A percentile compares a stretch with the other conserved stretches of the same genome.
Evolutionary conservation across 2,888 invertebrate genomes (phyloP).

Genomic region (Nowickia ferox): DNA sequence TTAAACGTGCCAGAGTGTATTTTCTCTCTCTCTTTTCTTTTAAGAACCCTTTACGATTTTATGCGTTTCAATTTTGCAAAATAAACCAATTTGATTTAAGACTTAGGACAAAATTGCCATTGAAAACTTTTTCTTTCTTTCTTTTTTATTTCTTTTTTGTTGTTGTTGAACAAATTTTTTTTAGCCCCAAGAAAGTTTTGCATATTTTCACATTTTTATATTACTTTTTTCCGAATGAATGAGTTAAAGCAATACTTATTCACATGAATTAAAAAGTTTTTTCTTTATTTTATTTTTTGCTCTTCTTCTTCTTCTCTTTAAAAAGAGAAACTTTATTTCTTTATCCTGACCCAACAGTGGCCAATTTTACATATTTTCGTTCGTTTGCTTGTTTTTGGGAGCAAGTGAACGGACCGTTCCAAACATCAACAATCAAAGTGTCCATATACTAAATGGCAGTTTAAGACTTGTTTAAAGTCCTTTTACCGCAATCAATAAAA

Average conservation of each 20-base stretch:
- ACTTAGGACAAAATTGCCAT: neutral
- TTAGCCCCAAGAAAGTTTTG: constrained; percentile 38
- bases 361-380: constrained; percentile 54
- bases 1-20: no score
- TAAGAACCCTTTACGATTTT: neutral
- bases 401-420: constrained; percentile 33
- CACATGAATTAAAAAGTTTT: constrained; percentile 12
- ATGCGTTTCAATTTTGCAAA: neutral
- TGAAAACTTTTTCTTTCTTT: constrained; percentile 22
- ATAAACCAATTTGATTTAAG: constrained; percentile 16
- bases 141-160: neutral
- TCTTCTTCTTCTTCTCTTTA: constrained; percentile 25
- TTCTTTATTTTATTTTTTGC: neutral
- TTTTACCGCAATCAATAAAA: constrained; percentile 67
- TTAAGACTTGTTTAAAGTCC: constrained; percentile 70
- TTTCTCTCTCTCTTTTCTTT: no score
- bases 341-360: constrained; percentile 50
- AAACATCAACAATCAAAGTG: constrained; percentile 68
- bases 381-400: constrained; percentile 43
- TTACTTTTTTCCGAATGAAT: constrained; percentile 46
- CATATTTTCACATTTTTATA: constrained; percentile 56
- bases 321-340: constrained; percentile 28
- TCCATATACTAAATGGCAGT: constrained; percentile 68
- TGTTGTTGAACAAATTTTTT: neutral
- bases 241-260: constrained; percentile 44